Evolutionary conservation across 2,888 invertebrate species (phyloP), one percentile per base, ranked within the genome.

Genomic region (Deilephila porcellus): DNA sequence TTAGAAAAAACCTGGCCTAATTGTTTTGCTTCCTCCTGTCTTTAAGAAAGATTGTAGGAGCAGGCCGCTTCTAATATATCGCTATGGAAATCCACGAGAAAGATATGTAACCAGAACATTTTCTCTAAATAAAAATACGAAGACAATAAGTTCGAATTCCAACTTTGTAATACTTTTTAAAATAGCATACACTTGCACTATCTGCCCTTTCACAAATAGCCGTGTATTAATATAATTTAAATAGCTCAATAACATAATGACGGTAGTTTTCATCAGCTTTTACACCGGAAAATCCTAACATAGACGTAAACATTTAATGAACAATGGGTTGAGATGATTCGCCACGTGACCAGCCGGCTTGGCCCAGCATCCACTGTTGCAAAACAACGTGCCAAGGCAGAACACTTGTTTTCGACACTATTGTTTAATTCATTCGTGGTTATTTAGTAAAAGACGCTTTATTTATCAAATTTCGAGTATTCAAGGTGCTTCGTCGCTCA

Each of bases 401-500:
- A 14, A 37, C 45, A 20, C 25, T 67, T 67, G 67, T 67, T 67
- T 67, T 20, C n/a, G 67, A 67, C 67, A 67, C 45, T 25, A 67
- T 67, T 67, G 67, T 52, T 19, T 56, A n/a, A 25, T 52, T 64
- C 45, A 52, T 67, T 67, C 20, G 37, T 20, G 11, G 37, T 37
- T 64, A 64, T 20, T 8, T n/a, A 11, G 60, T 25, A 3, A 60
- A 60, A 25, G 60, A 60, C 25, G n/a, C n/a, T n/a, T n/a, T 60
- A 20, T 60, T 60, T 6, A 8, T 59, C 59, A 60, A n/a, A 34
- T 34, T 63, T 32, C 20, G 14, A 20, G 19, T 11, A n/a, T n/a
- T 60, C 25, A 25, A 20, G 25, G 1, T 11, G 45, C 14, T 45
- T 45, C 11, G 45, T 45, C 14, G 11, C 45, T 45, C 45, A 45